Base-by-base conservation (phyloP, 1,140 invertebrate genomes). In the Liolophura sinensis region DNA sequence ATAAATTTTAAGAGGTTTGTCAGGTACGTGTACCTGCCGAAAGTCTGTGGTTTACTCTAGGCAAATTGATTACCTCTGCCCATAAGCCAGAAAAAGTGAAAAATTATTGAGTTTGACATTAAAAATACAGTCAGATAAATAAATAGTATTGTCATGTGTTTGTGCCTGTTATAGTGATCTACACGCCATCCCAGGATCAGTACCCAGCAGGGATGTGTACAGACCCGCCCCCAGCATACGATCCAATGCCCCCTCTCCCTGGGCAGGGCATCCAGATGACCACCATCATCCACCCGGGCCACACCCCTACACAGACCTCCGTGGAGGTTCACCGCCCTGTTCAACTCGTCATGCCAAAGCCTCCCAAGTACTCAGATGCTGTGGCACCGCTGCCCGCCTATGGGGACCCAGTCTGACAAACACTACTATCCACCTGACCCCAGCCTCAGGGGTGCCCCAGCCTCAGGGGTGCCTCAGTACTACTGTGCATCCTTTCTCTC, bases 121-220 rank as follows among this genome's bases (percentile, higher is more conserved):
- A 24, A 24, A n/a, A n/a, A n/a, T n/a, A n/a, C n/a, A n/a, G n/a
- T 24, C n/a, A 20, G 22, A 31, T 31, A 48, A 60, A 40, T 9
- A 5, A 40, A 40, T 40, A 40, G 3, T 40, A 40, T 5, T 9
- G 3, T 7, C 18, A n/a, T 60, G 31, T 20, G n/a, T 50, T 27
- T 40, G 22, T 60, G 48, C 52, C 27, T 48, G 20, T 65, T 67
- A n/a, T 65, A 77, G 75, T 77, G 27, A 71, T 77, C 14, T 73
- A 77, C 61, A 77, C 75, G 6, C 73, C 71, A 5, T 77, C 75
- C 22, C 68, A 73, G 62, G 75, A 77, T 52, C 75, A 72, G 40
- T 47, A 74, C 25, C 59, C 65, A 51, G 46, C 51, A 52, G 40
- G 62, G 52, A 46, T 61, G 22, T 50, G 60, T 14, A 27, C 58